These are phyloP conservation scores for Haplochromis burtoni DNA, from an alignment of 2,113 vertebrate species.

Conservation along the genomic window DNA sequence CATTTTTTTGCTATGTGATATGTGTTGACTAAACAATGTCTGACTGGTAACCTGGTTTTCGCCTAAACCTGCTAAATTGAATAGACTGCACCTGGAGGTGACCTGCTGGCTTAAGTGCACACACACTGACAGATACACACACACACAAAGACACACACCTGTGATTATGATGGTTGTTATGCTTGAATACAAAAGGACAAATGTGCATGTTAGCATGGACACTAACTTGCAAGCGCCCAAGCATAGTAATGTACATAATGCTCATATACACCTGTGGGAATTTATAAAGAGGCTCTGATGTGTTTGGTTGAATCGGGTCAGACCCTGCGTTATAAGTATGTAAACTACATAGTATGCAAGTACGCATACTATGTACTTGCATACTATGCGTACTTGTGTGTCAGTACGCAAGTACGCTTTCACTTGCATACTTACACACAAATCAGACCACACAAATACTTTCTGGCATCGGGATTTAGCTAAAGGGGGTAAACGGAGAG, in stretches of 20 bases:
- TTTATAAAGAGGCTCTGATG: conserved; percentile 2
- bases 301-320: conserved; percentile 39
- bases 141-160: not conserved
- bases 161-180: not conserved
- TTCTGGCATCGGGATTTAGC: conserved; percentile 19
- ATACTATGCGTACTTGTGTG: not conserved
- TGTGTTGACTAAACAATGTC: conserved; percentile 35
- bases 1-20: not conserved
- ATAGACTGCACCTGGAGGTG: conserved; percentile 34
- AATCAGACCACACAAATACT: conserved; percentile 37
- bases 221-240: not conserved
- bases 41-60: conserved; percentile 40
- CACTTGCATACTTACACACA: not conserved
- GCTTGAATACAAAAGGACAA: conserved; percentile 31
- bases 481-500: not conserved
- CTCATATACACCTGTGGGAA: conserved; percentile 13
- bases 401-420: not conserved
- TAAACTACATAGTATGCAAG: not conserved
- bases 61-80: conserved; percentile 30
- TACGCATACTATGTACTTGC: too few species aligned
- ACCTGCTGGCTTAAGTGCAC: not conserved
- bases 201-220: not conserved
- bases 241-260: not conserved
- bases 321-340: not conserved
- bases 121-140: not conserved